Percentiles rank a stretch among this genome's conserved stretches.
Evolutionary conservation across 2,113 vertebrate genomes (phyloP).

Genomic region (Felis catus): F.catus_Fca126_mat1.0 CM031412.1:40421501-40422000

Average conservation of each 20-base stretch:
- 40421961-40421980: neutral
- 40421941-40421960: neutral
- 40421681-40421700: conserved; percentile 88
- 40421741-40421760: conserved; percentile 77
- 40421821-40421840: conserved; percentile 65
- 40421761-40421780: conserved; percentile 70
- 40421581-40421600: conserved; percentile 86
- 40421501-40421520: conserved; percentile 77
- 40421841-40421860: conserved; percentile 57
- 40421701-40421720: conserved; percentile 82
- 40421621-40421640: conserved; percentile 86
- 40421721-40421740: conserved; percentile 84
- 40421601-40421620: conserved; percentile 83
- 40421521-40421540: conserved; percentile 78
- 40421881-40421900: neutral
- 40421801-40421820: conserved; percentile 61
- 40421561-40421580: conserved; percentile 84
- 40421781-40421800: conserved; percentile 50
- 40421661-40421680: conserved; percentile 87
- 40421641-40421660: conserved; percentile 88
- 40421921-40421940: neutral
- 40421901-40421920: neutral
- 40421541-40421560: conserved; percentile 83
- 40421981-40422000: neutral
- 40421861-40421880: conserved; percentile 15